Conservation (phyloP, 2,113 vertebrate genomes). For the Podarcis raffonei region DNA sequence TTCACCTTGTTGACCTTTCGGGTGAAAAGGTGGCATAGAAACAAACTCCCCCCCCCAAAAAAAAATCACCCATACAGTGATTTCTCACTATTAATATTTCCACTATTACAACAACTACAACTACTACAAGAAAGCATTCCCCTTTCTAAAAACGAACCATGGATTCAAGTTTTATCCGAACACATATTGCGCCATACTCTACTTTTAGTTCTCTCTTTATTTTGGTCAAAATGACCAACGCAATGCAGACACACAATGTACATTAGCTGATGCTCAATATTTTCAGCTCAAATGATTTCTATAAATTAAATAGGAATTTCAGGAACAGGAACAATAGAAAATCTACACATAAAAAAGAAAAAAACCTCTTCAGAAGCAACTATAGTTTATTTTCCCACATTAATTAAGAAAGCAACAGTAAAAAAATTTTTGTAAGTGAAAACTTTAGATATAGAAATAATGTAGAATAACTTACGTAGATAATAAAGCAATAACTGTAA, state of each 20-base stretch:
- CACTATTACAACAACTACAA: constrained; percentile 30
- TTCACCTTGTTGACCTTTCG: constrained; percentile 23
- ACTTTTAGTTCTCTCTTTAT: constrained; percentile 49
- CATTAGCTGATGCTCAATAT: background rate
- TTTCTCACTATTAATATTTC: too few relatives aligned
- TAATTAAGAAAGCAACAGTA: background rate
- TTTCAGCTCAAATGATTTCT: too few relatives aligned
- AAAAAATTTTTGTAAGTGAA: background rate
- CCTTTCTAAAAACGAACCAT: background rate
- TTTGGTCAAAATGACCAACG: constrained; percentile 37
- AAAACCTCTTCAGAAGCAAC: background rate
- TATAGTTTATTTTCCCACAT: background rate
- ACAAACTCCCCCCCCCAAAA: background rate
- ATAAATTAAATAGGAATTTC: too few relatives aligned
- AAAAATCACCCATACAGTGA: too few relatives aligned
- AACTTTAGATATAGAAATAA: background rate
- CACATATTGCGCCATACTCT: constrained; percentile 44
- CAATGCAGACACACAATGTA: constrained; percentile 31
- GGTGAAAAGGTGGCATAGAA: constrained; percentile 49
- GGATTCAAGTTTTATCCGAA: constrained; percentile 23
- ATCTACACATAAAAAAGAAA: background rate
- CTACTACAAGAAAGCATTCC: constrained; percentile 1
- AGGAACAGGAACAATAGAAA: too few relatives aligned
- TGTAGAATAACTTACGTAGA: background rate
- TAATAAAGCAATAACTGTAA: background rate